A percentile compares a stretch with the other conserved stretches of the same genome.
Conservation (phyloP, 2,797 vertebrate genomes). For the Apodemus agrarius region DNA sequence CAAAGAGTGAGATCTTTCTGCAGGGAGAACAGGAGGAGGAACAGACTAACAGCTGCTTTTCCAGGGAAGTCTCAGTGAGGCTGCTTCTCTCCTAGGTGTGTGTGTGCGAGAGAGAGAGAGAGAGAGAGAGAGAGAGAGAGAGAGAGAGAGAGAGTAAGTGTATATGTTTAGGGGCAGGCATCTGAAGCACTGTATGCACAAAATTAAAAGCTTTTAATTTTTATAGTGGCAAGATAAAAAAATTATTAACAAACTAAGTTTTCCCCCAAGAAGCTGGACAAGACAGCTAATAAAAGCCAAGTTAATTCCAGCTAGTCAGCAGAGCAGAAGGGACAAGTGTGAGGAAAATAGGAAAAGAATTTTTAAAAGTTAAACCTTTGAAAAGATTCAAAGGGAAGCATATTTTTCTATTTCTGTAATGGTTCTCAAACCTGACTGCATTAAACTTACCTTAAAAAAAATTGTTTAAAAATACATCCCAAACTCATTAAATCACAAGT, state of each 20-base stretch:
- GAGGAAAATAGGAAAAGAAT: background rate
- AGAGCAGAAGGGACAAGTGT: background rate
- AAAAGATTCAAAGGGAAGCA: background rate
- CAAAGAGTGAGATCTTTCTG: background rate
- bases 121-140: too few relatives aligned
- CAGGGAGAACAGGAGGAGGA: background rate
- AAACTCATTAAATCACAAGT: background rate
- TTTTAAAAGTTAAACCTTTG: background rate
- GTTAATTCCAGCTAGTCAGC: background rate
- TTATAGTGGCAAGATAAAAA: background rate
- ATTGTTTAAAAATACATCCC: background rate
- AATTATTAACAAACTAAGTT: background rate
- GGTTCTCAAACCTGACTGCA: background rate
- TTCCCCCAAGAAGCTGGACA: background rate
- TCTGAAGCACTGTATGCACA: background rate
- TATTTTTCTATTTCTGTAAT: background rate
- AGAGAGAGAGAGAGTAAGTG: too few relatives aligned
- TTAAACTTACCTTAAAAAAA: background rate
- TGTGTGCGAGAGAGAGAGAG: too few relatives aligned
- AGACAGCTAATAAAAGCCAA: constrained; percentile 10
- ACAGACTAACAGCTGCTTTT: background rate
- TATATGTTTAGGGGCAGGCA: background rate
- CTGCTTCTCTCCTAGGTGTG: background rate
- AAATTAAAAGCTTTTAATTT: background rate
- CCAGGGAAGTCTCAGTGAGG: background rate